Base-by-base conservation (phyloP, 2,888 invertebrate genomes). In the Plutella xylostella region DNA sequence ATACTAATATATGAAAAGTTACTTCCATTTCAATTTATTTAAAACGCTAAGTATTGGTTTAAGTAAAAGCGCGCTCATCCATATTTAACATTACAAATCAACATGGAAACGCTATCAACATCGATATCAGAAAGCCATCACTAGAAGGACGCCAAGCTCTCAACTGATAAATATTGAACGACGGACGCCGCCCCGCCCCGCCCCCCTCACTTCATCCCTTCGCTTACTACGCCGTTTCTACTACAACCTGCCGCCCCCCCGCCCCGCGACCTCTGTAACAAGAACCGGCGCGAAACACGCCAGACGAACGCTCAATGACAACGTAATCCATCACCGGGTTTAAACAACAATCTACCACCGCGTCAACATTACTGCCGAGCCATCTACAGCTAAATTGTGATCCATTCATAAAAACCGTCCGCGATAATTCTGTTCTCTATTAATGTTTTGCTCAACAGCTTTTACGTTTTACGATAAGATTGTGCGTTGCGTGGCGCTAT, bases 141-240 rank as follows among this genome's bases (percentile, higher is more conserved):
- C 47, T 37, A 41, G 17, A 20, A 19, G 38, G 14, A 18, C 38
- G 42, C 35, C 45, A 45, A 45, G 30, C 28, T 28, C 21, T 28
- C 35, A 34, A 61, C 58, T 54, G 57, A 60, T 56, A 61, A 65
- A 67, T 70, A 73, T 73, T 67, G 65, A 73, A 66, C 68, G 56
- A 55, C 56, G 52, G 51, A 50, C 55, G 52, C 44, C 49, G 48
- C 37, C 18, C 35, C 15, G n/a, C 42, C 52, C 54, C 47, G 50
- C 55, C 43, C 60, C 47, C 58, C 61, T 56, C 59, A 58, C 60
- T 69, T 74, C 73, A 75, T 76, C n/a, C 75, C 73, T 72, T 51
- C 66, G 67, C 17, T 30, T 18, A 30, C 38, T 35, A 33, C 43
- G 40, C 35, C 41, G 18, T 17, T 42, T 74, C 74, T 70, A 75